Evolutionary conservation across 2,888 invertebrate species (phyloP).

Genomic region (Zele albiditarsus): DNA sequence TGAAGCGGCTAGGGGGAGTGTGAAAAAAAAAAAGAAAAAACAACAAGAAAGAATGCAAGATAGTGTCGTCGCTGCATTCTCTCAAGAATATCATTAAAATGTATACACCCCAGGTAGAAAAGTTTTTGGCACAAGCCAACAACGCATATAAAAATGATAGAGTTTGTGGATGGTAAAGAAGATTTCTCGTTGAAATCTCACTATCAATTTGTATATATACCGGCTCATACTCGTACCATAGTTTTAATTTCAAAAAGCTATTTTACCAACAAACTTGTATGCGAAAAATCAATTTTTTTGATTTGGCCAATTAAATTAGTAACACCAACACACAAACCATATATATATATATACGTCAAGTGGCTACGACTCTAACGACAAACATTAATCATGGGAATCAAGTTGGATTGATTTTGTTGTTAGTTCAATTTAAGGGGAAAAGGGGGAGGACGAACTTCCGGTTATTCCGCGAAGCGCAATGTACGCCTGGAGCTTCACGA

Average conservation of each 20-base stretch:
- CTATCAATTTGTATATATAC: not conserved
- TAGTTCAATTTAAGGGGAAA: conserved; percentile 39
- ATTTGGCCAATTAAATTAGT: not conserved
- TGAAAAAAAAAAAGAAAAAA: not conserved
- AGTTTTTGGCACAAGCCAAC: not conserved
- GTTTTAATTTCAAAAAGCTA: not conserved
- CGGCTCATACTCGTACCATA: not conserved
- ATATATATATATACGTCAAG: not conserved
- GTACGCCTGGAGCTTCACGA: conserved; percentile 41
- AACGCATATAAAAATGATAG: conserved; percentile 7
- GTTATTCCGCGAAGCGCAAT: conserved; percentile 37
- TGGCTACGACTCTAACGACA: conserved; percentile 16
- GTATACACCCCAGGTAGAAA: not conserved
- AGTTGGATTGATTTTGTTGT: conserved; percentile 45
- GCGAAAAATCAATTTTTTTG: not conserved
- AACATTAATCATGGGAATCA: conserved; percentile 42
- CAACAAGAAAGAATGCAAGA: not conserved
- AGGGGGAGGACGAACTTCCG: conserved; percentile 18
- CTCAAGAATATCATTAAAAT: conserved; percentile 3
- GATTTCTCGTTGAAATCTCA: not conserved
- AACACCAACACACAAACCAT: not conserved
- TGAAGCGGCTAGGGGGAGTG: not conserved
- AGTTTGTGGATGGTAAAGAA: conserved; percentile 14
- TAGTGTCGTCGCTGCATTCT: not conserved
- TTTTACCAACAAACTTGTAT: not conserved